Percentiles rank a stretch among this genome's conserved stretches.
Conservation (phyloP, 2,888 invertebrate genomes). For the Cyrtodaria siliqua region DNA sequence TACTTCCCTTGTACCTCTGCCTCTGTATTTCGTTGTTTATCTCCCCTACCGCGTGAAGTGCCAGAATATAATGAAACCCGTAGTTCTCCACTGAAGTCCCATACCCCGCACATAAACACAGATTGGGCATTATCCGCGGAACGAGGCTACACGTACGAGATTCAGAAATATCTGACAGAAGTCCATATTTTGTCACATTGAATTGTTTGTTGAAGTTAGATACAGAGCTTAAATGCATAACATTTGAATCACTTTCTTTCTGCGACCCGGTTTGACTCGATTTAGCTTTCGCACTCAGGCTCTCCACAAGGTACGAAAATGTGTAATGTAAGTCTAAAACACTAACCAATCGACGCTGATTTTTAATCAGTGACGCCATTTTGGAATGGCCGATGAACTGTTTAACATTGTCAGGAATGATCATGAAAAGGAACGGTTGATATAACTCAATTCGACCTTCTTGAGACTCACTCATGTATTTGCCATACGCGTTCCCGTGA, state of each 20-base stretch:
- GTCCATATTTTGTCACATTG: slow-evolving; percentile 61
- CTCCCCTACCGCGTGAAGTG: slow-evolving; percentile 72
- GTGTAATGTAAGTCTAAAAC: slow-evolving; percentile 76
- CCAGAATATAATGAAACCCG: slow-evolving; percentile 63
- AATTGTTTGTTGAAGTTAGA: slow-evolving; percentile 53
- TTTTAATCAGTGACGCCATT: slow-evolving; percentile 60
- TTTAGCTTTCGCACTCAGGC: neutral
- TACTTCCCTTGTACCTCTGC: slow-evolving; percentile 45
- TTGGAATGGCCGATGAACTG: slow-evolving; percentile 54
- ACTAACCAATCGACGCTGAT: slow-evolving; percentile 72
- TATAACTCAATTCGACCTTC: slow-evolving; percentile 76
- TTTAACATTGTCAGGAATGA: slow-evolving; percentile 68
- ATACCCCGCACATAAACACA: slow-evolving; percentile 78
- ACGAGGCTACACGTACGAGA: slow-evolving; percentile 71
- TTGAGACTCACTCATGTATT: slow-evolving; percentile 61
- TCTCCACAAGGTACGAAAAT: slow-evolving; percentile 50
- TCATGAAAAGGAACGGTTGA: slow-evolving; percentile 76
- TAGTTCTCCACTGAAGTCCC: slow-evolving; percentile 55
- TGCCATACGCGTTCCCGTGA: slow-evolving; percentile 80
- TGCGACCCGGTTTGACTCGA: too few relatives aligned
- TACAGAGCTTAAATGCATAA: slow-evolving; percentile 4
- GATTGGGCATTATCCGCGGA: slow-evolving; percentile 72
- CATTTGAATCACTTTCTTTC: neutral
- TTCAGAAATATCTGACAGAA: slow-evolving; percentile 61
- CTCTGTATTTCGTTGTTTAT: slow-evolving; percentile 74